Evolutionary conservation across 2,888 invertebrate genomes (phyloP).

Genomic region (Pelosia muscerda): DNA sequence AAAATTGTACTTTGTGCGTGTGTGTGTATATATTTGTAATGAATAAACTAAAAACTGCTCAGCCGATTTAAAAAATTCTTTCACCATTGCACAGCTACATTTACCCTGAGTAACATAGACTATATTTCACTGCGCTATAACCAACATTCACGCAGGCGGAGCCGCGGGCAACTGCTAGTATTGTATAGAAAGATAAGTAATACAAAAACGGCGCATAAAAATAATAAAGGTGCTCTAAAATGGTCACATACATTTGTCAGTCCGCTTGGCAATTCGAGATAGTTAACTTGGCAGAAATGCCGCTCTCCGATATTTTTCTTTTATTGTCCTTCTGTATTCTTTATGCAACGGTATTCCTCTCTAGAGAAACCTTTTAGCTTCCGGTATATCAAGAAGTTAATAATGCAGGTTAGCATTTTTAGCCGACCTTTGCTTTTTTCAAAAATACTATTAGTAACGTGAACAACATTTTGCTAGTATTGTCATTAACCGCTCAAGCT

Average conservation of each 20-base stretch:
- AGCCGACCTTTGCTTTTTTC: conserved; percentile 12
- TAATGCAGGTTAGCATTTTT: conserved; percentile 23
- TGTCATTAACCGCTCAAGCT: no score
- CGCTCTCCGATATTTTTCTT: conserved; percentile 32
- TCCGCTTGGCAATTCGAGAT: conserved; percentile 10
- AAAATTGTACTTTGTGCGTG: no score
- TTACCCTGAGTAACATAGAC: no score
- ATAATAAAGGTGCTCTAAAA: neutral
- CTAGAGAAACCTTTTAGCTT: conserved; percentile 22
- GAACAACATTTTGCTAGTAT: no score
- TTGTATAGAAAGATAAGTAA: neutral
- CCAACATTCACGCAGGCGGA: no score
- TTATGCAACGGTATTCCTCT: conserved; percentile 37
- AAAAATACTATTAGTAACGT: neutral
- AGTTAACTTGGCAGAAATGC: conserved; percentile 20
- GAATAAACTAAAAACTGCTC: no score
- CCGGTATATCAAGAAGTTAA: conserved; percentile 34
- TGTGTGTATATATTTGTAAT: no score
- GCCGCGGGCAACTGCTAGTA: no score
- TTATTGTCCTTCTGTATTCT: conserved; percentile 40
- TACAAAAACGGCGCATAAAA: neutral
- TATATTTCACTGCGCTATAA: no score
- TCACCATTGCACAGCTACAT: no score
- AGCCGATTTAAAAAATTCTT: no score
- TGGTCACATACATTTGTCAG: conserved; percentile 13